phyloP scores from a whole-genome alignment of 2,113 vertebrate species.

The Antechinus stuartii region DNA sequence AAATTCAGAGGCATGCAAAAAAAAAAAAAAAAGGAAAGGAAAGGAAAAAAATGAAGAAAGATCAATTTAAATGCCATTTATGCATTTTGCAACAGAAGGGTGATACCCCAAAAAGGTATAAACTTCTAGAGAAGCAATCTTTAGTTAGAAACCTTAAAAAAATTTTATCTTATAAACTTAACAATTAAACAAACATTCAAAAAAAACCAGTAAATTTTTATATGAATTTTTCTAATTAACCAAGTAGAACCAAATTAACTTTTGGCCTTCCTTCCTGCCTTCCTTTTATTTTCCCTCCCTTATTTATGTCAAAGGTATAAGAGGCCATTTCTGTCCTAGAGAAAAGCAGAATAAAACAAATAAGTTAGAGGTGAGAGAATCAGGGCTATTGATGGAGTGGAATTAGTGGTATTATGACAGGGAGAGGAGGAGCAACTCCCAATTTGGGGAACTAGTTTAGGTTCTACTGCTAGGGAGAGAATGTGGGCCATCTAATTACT shows the following conservation, averaged over 20 bases:
- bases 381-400: neutral
- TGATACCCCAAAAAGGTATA: slow-evolving; percentile 3
- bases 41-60: slow-evolving; percentile 4
- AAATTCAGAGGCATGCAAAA: slow-evolving; percentile 1
- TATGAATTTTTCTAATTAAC: neutral
- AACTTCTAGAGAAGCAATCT: neutral
- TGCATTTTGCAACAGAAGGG: neutral
- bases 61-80: slow-evolving; percentile 20
- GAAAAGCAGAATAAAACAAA: neutral
- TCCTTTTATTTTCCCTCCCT: neutral
- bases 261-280: neutral
- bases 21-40: neutral
- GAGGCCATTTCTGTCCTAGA: neutral
- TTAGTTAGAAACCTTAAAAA: neutral
- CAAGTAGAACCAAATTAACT: neutral
- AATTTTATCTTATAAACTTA: neutral
- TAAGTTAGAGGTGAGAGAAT: neutral
- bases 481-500: neutral
- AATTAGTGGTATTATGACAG: neutral
- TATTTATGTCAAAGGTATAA: neutral
- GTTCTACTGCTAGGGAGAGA: neutral
- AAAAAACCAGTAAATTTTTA: neutral
- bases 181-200: neutral
- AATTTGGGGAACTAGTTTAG: neutral
- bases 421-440: neutral